These are phyloP conservation scores for Rhaphigaster nebulosa DNA, from an alignment of 2,888 invertebrate genomes.

Conservation along the genomic window DNA sequence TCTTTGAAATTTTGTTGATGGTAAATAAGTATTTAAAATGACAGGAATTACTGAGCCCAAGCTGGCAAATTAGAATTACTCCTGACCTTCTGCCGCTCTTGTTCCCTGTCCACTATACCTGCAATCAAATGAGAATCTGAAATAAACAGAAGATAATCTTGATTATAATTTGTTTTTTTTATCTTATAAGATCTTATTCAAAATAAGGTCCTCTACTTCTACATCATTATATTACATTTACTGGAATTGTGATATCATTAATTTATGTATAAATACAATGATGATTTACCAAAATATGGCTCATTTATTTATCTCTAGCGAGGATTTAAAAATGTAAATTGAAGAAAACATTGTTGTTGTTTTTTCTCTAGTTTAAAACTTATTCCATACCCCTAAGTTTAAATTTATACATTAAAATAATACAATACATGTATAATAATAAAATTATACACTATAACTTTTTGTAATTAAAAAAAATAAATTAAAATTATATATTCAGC, in stretches of 20 bases:
- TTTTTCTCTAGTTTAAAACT: background rate
- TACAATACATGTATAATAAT: too few species aligned
- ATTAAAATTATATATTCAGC: too few species aligned
- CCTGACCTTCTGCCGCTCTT: background rate
- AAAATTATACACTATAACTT: too few species aligned
- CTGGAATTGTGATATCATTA: background rate
- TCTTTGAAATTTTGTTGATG: background rate
- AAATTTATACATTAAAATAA: too few species aligned
- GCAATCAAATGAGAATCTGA: background rate
- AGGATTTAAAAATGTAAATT: too few species aligned
- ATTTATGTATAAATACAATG: background rate
- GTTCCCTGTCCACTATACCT: conserved; percentile 34
- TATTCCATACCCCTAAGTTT: background rate
- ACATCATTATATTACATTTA: background rate
- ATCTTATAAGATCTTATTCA: too few species aligned
- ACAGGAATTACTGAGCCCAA: conserved; percentile 58
- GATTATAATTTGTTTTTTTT: too few species aligned
- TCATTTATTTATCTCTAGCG: background rate
- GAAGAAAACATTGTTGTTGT: too few species aligned
- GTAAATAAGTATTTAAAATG: background rate
- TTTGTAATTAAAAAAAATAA: too few species aligned
- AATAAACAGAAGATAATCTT: background rate
- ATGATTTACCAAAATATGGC: background rate
- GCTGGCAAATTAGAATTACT: conserved; percentile 56
- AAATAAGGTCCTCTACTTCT: too few species aligned